phyloP scores from a whole-genome alignment of 35 echinoderm and acorn worm species.

The Hemicentrotus pulcherrimus region DNA sequence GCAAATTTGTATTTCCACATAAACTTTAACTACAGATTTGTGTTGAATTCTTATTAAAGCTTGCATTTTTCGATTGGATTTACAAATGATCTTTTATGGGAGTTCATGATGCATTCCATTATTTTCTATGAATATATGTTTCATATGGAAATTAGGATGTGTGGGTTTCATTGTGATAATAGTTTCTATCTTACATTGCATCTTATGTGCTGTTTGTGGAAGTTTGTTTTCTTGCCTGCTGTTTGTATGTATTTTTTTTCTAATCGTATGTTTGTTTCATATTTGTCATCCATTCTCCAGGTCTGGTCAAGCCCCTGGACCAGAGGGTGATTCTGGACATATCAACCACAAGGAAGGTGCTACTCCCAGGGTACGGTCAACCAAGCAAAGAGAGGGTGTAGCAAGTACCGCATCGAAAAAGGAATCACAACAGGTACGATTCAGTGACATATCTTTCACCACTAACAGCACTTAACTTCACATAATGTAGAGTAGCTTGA shows the following conservation, averaged over 20 bases:
- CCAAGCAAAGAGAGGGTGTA: background rate
- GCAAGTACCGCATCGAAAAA: background rate
- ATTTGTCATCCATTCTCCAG: background rate
- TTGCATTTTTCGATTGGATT: too few species aligned
- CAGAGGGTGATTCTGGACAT: conserved; percentile 5
- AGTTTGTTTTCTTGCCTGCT: background rate
- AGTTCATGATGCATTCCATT: too few species aligned
- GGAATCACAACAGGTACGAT: conserved; percentile 25
- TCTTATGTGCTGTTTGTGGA: background rate
- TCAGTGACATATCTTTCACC: background rate
- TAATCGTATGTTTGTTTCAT: background rate
- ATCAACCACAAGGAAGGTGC: background rate
- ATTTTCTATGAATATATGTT: too few species aligned
- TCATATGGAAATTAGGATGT: too few species aligned
- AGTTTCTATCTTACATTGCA: background rate
- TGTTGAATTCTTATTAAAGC: too few species aligned
- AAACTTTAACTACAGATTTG: too few species aligned
- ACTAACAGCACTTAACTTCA: background rate
- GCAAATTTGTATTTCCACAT: too few species aligned
- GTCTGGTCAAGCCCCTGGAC: background rate
- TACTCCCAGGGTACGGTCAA: background rate
- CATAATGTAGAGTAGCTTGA: too few species aligned
- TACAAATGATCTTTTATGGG: too few species aligned
- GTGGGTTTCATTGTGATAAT: too few species aligned
- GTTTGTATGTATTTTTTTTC: background rate